phyloP scores from a whole-genome alignment of 2,888 invertebrate species.

The Ormyrus rosae region DNA sequence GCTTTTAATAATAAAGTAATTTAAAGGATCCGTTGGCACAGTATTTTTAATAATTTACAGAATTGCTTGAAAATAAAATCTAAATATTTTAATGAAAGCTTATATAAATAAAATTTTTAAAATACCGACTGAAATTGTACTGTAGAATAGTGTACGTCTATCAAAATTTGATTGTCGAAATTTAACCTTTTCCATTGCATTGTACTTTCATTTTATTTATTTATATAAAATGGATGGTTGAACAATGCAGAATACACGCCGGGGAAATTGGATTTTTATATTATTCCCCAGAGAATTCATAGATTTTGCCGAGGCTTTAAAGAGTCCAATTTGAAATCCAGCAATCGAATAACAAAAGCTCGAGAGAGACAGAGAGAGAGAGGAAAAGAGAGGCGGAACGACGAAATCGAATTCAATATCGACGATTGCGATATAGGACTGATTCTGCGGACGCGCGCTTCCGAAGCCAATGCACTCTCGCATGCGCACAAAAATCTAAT shows the following conservation, averaged over 20 bases:
- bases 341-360: constrained; percentile 50
- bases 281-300: constrained; percentile 36
- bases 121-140: too few relatives aligned
- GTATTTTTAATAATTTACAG: too few relatives aligned
- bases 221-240: too few relatives aligned
- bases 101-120: too few relatives aligned
- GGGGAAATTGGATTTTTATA: constrained; percentile 35
- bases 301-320: constrained; percentile 45
- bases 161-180: too few relatives aligned
- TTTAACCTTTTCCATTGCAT: too few relatives aligned
- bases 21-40: too few relatives aligned
- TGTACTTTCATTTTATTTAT: too few relatives aligned
- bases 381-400: constrained; percentile 13
- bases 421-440: constrained; percentile 49
- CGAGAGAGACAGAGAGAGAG: background rate
- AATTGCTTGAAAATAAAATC: too few relatives aligned
- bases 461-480: constrained; percentile 17
- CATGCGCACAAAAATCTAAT: constrained; percentile 65
- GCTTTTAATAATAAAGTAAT: too few relatives aligned
- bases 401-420: constrained; percentile 56
- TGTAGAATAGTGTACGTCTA: too few relatives aligned
- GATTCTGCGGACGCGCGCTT: constrained; percentile 40
- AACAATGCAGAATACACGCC: background rate
- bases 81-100: too few relatives aligned
- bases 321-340: constrained; percentile 50